Base-by-base conservation (phyloP, 2,888 invertebrate genomes). In the Drosophila nigritarsus region DNA sequence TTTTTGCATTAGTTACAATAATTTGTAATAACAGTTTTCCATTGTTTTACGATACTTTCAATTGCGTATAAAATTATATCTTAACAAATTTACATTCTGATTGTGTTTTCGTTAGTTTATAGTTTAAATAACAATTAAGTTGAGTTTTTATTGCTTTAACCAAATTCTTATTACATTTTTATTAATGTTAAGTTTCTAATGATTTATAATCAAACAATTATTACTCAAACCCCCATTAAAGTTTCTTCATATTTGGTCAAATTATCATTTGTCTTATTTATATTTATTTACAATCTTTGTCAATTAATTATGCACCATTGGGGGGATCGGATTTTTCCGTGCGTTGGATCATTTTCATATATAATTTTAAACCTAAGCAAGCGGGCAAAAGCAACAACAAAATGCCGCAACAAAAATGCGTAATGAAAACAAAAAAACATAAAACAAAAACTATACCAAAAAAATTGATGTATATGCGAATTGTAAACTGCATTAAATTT, bases 401-500 rank as follows among this genome's bases (percentile, higher is more conserved):
- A 65, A 50, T 34, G 73, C 67, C 79, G 71, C 65, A 80, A 75
- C 61, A 80, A 74, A 78, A 75, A 84, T 83, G 84, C 84, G 88
- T 81, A 65, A 24, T 55, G 40, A 34, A 34, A 56, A 38, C 56
- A 73, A 81, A 84, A 84, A n/a, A n/a, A n/a, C 78, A 59, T 13
- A 58, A 82, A 79, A 71, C 66, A 73, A 66, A 75, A 67, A 71
- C n/a, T n/a, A n/a, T 34, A 24, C 24, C 24, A 51, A 34, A 49
- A 49, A 45, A 65, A 56, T 40, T 45, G 38, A 61, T 66, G 32
- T 64, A 67, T 60, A 69, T 72, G 78, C 82, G 87, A 80, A 85
- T 81, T 89, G 80, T 80, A 82, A 89, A 82, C 84, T 84, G 84
- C 84, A 88, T 78, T 68, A 72, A 71, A 61, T 84, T 84, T 84